Evolutionary conservation across 2,888 invertebrate genomes (phyloP).

Genomic region (Drosophila testacea): DNA sequence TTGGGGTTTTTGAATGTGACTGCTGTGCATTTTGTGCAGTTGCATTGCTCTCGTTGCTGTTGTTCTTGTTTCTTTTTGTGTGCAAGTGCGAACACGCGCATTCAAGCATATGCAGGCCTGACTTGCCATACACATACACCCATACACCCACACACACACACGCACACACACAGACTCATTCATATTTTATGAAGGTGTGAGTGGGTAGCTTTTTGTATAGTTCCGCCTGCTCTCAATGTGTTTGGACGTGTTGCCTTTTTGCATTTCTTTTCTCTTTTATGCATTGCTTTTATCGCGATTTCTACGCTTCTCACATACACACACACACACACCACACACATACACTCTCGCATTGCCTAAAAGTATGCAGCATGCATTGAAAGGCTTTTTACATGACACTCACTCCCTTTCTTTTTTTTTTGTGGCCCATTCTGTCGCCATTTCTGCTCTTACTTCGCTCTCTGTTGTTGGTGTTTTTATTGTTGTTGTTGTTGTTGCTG

Average conservation of each 20-base stretch:
- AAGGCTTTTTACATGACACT: slow-evolving; percentile 76
- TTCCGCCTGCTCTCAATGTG: slow-evolving; percentile 31
- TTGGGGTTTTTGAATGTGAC: slow-evolving; percentile 64
- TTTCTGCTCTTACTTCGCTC: slow-evolving; percentile 20
- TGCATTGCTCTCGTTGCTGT: slow-evolving; percentile 35
- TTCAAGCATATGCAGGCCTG: slow-evolving; percentile 76
- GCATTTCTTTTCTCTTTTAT: slow-evolving; percentile 77
- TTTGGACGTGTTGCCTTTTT: slow-evolving; percentile 75
- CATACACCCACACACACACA: slow-evolving; percentile 15
- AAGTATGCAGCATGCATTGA: slow-evolving; percentile 80
- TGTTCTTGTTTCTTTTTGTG: slow-evolving; percentile 60
- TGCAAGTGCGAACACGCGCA: slow-evolving; percentile 81
- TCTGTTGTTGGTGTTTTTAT: not conserved
- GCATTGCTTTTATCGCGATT: slow-evolving; percentile 80
- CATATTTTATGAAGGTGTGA: slow-evolving; percentile 31
- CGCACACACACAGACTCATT: slow-evolving; percentile 14
- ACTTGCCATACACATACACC: slow-evolving; percentile 25
- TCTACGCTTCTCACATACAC: slow-evolving; percentile 58
- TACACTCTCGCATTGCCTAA: slow-evolving; percentile 59
- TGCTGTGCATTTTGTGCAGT: slow-evolving; percentile 72
- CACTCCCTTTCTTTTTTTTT: slow-evolving; percentile 31
- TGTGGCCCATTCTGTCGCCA: slow-evolving; percentile 33
- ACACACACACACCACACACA: slow-evolving; percentile 32
- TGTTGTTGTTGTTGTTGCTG: slow-evolving; percentile 21
- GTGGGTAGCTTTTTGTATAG: slow-evolving; percentile 58